phyloP scores from a whole-genome alignment of 1,140 invertebrate species.

The Microplitis demolitor region DNA sequence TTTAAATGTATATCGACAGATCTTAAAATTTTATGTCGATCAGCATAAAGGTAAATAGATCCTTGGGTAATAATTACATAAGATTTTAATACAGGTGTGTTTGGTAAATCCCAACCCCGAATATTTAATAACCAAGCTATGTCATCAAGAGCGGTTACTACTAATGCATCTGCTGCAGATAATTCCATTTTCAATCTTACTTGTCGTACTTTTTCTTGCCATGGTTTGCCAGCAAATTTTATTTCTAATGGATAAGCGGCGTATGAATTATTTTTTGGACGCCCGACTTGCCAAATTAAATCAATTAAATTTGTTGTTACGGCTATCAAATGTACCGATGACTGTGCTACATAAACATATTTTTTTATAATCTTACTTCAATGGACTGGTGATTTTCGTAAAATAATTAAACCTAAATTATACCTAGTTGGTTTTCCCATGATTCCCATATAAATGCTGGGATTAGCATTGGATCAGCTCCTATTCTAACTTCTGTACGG shows the following conservation, averaged over 20 bases:
- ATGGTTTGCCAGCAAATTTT: constrained; percentile 70
- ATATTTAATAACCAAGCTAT: constrained; percentile 95
- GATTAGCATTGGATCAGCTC: constrained; percentile 80
- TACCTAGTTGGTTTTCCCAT: constrained; percentile 65
- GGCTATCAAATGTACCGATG: constrained; percentile 66
- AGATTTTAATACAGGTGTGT: constrained; percentile 82
- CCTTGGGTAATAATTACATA: constrained; percentile 75
- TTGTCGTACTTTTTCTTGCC: constrained; percentile 75
- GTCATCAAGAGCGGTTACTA: constrained; percentile 89
- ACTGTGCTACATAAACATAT: constrained; percentile 47
- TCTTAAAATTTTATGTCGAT: constrained; percentile 65
- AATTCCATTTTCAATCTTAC: constrained; percentile 71
- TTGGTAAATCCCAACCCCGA: constrained; percentile 87
- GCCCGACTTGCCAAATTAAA: constrained; percentile 75
- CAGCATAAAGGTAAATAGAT: constrained; percentile 69
- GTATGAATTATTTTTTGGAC: constrained; percentile 60
- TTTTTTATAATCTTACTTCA: background rate
- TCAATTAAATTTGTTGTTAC: constrained; percentile 80
- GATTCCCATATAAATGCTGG: constrained; percentile 68
- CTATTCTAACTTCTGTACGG: constrained; percentile 65
- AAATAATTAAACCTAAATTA: constrained; percentile 6
- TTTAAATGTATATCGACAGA: constrained; percentile 63
- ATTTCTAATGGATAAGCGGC: constrained; percentile 62
- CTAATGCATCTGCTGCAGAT: constrained; percentile 74
- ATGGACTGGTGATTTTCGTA: background rate